These are phyloP conservation scores for Paraplagusia blochii DNA, from an alignment of 2,113 vertebrate species.

Conservation along the genomic window DNA sequence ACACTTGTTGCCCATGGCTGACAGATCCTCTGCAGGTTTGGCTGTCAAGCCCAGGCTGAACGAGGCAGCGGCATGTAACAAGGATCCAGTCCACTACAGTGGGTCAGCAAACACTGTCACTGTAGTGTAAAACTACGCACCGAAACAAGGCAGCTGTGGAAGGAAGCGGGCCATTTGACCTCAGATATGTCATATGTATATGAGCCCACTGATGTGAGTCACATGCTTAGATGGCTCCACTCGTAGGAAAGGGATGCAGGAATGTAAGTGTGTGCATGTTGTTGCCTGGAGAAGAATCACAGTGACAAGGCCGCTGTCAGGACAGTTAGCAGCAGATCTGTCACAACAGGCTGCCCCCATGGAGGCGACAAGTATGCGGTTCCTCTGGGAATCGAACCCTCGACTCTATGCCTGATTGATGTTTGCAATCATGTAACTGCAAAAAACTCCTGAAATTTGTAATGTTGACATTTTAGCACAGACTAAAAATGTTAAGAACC, in stretches of 20 bases:
- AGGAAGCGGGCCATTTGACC: conserved; percentile 46
- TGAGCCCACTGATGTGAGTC: conserved; percentile 35
- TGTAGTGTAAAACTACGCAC: conserved; percentile 52
- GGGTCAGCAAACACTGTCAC: conserved; percentile 40
- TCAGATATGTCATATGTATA: conserved; percentile 48
- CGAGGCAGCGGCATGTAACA: conserved; percentile 50
- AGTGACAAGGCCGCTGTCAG: conserved; percentile 8
- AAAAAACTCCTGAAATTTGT: too few relatives aligned
- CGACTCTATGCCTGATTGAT: too few relatives aligned
- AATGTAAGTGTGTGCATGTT: conserved; percentile 11
- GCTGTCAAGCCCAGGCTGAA: conserved; percentile 47
- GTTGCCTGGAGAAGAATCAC: conserved; percentile 4
- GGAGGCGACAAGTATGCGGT: too few relatives aligned
- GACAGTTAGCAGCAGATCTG: not conserved
- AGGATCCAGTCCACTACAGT: conserved; percentile 42
- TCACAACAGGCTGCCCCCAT: too few relatives aligned
- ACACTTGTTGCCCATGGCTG: conserved; percentile 38
- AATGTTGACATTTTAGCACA: too few relatives aligned
- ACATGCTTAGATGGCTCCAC: conserved; percentile 26
- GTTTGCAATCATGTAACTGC: too few relatives aligned
- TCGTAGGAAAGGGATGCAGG: conserved; percentile 33
- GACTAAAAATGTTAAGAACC: too few relatives aligned
- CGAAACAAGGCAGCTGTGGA: conserved; percentile 59
- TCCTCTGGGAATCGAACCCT: too few relatives aligned
- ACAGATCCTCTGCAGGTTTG: conserved; percentile 58